These are phyloP conservation scores for Sanderia malayensis DNA, from an alignment of 30 jellyfish, hydroid and myxozoan genomes.

Conservation along the genomic window DNA sequence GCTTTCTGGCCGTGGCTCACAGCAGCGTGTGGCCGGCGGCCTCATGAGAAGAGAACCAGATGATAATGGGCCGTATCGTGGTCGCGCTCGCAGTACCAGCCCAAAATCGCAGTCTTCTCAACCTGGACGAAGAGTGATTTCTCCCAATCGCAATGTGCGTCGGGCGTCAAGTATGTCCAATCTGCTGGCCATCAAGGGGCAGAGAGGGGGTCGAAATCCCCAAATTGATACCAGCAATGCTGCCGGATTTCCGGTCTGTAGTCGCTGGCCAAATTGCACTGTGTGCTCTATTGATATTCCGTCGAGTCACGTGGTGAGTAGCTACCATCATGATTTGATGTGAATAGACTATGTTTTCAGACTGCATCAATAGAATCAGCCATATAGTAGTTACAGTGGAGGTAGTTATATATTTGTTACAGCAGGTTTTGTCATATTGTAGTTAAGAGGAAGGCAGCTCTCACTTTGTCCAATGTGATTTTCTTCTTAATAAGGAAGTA, in stretches of 20 bases:
- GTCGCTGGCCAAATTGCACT: conserved; percentile 97
- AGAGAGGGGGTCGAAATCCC: conserved; percentile 18
- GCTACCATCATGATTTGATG: too few relatives aligned
- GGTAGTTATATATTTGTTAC: too few relatives aligned
- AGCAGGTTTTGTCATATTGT: too few relatives aligned
- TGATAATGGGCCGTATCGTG: conserved; percentile 11
- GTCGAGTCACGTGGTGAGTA: conserved; percentile 67
- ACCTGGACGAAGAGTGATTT: conserved; percentile 22
- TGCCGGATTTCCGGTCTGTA: conserved; percentile 85
- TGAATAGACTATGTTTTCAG: too few relatives aligned
- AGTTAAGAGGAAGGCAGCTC: too few relatives aligned
- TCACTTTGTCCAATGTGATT: too few relatives aligned
- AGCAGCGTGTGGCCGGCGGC: too few relatives aligned
- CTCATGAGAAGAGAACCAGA: too few relatives aligned
- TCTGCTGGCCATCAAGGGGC: conserved; percentile 2
- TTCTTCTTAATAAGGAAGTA: too few relatives aligned
- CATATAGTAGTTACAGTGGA: too few relatives aligned
- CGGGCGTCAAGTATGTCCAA: conserved; percentile 18
- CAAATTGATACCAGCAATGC: conserved; percentile 25
- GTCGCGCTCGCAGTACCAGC: conserved; percentile 66
- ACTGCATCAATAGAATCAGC: too few relatives aligned
- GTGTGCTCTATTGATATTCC: conserved; percentile 94
- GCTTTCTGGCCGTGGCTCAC: too few relatives aligned
- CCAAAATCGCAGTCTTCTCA: conserved; percentile 28
- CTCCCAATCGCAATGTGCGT: conserved; percentile 38